These are phyloP conservation scores for Tympanuchus pallidicinctus DNA, from an alignment of 2,113 vertebrate genomes.

Conservation along the genomic window DNA sequence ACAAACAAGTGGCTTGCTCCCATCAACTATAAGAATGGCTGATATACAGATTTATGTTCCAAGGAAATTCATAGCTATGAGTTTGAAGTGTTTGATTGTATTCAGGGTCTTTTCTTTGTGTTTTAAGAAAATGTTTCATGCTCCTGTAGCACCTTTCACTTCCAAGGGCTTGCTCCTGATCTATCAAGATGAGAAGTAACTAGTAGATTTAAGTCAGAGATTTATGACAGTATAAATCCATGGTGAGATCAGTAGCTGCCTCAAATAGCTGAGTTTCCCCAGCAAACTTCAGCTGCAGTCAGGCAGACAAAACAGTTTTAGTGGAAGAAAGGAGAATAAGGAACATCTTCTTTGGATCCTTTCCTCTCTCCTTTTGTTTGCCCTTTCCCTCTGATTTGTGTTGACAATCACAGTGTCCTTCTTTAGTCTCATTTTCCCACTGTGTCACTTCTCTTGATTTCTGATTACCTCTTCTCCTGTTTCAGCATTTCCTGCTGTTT, in stretches of 20 bases:
- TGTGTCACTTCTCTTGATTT: not conserved
- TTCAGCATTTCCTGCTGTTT: not conserved
- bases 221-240: not conserved
- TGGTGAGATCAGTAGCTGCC: not conserved
- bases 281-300: not conserved
- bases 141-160: not conserved
- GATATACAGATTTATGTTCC: not conserved
- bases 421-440: not conserved
- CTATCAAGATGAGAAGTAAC: not conserved
- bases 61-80: not conserved
- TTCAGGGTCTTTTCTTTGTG: not conserved
- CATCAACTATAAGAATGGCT: not conserved
- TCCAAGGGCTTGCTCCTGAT: constrained; percentile 1
- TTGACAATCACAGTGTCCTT: not conserved
- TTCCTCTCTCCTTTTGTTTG: not conserved
- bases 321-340: not conserved
- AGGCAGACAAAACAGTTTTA: not conserved
- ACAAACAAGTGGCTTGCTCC: not conserved
- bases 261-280: not conserved
- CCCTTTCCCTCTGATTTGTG: not conserved
- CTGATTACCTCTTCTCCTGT: not conserved
- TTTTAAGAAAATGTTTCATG: constrained; percentile 17
- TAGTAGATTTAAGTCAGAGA: not conserved
- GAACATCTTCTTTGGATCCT: not conserved
- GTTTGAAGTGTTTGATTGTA: not conserved